Base-by-base conservation (phyloP, 2,797 vertebrate species). In the Enteromius fasciolatus region DNA sequence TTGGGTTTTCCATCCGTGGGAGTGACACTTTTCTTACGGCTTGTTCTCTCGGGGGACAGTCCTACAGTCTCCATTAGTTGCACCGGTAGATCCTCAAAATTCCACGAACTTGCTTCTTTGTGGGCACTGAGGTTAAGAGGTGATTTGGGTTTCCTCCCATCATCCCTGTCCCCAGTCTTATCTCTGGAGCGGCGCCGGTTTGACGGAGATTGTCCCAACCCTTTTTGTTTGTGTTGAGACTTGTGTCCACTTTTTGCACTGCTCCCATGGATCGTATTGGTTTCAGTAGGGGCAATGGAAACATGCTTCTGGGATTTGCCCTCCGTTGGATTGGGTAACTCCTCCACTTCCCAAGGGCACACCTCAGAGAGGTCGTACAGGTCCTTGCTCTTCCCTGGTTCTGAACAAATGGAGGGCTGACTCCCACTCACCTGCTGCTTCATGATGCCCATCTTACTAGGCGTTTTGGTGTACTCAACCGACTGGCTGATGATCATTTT, bases 361-460 rank as follows among this genome's bases (percentile, higher is more conserved):
- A 98, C 97, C 90, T 99, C 97, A 3, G 95, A 97, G 81, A 97
- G 94, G 80, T 99, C 94, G 0, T 97, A 97, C 79, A 94, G 95
- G 81, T 95, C 93, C 87, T 95, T 95, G 85, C 90, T 92, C 86
- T 94, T 93, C 20, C 92, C 93, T 3, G 94, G 91, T 83, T 99
- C 97, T 3, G 96, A 92, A 87, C 94, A 97, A 91, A 95, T 94
- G 89, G 96, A 94, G 1, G 94, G 90, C 86, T 96, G 95, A 88
- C 92, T 96, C 70, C 93, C 94, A 57, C 94, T 94, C 83, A 94
- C 96, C 91, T 98, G 97, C 59, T 96, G 98, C 85, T 99, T 99
- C 95, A 99, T 99, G 90, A 99, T 99, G 86, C 98, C 97, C 91
- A 94, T 95, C 92, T 98, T 99, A 90, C 96, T 92, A n/a, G 94